Base-by-base conservation (phyloP, 2,797 vertebrate species). In the Bufotes viridis region DNA sequence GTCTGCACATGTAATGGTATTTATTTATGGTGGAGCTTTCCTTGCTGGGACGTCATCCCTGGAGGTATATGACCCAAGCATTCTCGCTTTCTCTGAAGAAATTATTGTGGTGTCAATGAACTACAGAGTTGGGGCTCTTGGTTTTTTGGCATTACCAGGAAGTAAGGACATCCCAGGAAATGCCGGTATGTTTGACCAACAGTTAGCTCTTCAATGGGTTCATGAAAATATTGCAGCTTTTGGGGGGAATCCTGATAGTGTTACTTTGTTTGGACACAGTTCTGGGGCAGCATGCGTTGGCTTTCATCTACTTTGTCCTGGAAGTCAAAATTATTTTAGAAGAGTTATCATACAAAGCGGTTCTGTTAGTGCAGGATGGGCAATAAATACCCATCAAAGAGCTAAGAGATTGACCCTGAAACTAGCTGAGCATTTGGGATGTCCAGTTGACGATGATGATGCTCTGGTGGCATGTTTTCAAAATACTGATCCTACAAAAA, bases 101-200 rank as follows among this genome's bases (percentile, higher is more conserved):
- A 93, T 95, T 67, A 92, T 96, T 60, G 95, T 96, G 55, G 95
- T 96, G n/a, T 95, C 95, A 49, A 94, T 96, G 93, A 96, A 96
- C 92, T 96, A 96, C 89, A 94, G 95, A 87, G 0, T 96, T 0
- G 94, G 95, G 69, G 87, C 91, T 4, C 82, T 96, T 22, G 96
- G 95, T 12, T 96, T 96, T 86, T 91, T 96, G 51, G 91, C 93
- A 60, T 84, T 96, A 72, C 94, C 94, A 67, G 86, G 92, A 70
- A 94, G 91, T 78, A 81, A 90, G 1, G 90, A 90, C 34, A 89
- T 95, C 78, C 91, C 70, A 20, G 94, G 95, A 4, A 96, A 96
- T 13, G 92, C 91, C 1, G 96, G 94, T 2, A 90, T 96, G 55
- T 91, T 95, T 81, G 95, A 96, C 87, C 96, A 96, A 90, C 92